Evolutionary conservation across 2,797 vertebrate genomes (phyloP), one percentile per base, ranked within the genome.

Genomic region (Cyprinodon diabolis): DNA sequence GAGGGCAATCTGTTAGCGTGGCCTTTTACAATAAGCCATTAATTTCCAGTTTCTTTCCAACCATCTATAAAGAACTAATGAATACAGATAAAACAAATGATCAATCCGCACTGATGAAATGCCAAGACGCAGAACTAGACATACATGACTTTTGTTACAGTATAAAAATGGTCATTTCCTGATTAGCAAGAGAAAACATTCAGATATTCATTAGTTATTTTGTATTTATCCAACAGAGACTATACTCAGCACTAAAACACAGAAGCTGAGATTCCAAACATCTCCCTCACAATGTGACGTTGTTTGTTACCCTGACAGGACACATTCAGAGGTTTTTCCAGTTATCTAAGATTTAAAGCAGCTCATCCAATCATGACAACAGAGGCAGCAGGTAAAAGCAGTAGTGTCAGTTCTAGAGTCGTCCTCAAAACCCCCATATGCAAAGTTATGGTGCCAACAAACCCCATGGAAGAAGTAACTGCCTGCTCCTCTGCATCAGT

Each of bases 281-380:
- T 81, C 77, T 77, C 72, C 54, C 69, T 81, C 77, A 48, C 69
- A 80, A 77, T 62, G 43, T 60, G 72, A 88, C 74, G 76, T 43
- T 55, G 35, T 67, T 19, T 66, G 54, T 81, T 79, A 85, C 23
- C 78, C 60, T 78, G 58, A 90, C 83, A 67, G 72, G 73, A 88
- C 78, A 90, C 87, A 86, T 89, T 91, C 84, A 88, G 82, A 87
- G 71, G 84, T 66, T 84, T 63, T 84, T 84, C 76, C 79, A 86
- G 77, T 90, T 65, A 82, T 84, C 63, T 83, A 70, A 72, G 87
- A 89, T 71, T 87, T 72, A 75, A 81, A 72, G 74, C 73, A 76
- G 77, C 86, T 86, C 84, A 87, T 81, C 72, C 69, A 77, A 77
- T 93, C 90, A 82, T 91, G 91, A 91, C 87, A n/a, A 72, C 85